Conservation (phyloP, 2,888 invertebrate genomes). For the Zygogramma bicolorata region DNA sequence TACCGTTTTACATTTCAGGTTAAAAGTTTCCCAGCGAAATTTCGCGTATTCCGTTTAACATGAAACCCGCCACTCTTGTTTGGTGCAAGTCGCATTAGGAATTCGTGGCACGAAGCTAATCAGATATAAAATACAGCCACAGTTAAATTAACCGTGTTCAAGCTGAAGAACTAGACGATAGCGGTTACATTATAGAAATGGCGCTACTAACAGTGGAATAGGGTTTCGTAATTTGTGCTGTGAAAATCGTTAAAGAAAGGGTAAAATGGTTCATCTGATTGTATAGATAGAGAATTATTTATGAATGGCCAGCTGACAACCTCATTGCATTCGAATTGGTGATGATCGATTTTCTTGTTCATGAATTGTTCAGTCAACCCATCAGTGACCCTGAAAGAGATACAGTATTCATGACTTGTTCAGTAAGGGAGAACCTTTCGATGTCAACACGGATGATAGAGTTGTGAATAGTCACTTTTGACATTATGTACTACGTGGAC, state of each 20-base stretch:
- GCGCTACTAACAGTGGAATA: slow-evolving; percentile 22
- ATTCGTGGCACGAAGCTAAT: slow-evolving; percentile 53
- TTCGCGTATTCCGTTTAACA: slow-evolving; percentile 37
- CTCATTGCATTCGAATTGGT: too few species aligned
- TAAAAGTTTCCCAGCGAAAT: slow-evolving; percentile 42
- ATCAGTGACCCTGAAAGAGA: too few species aligned
- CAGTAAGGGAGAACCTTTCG: too few species aligned
- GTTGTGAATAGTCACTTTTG: too few species aligned
- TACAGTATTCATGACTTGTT: too few species aligned
- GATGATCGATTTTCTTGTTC: too few species aligned
- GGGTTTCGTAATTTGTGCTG: background rate
- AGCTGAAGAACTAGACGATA: slow-evolving; percentile 53
- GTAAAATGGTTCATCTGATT: background rate
- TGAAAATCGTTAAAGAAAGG: background rate
- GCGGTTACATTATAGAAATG: slow-evolving; percentile 43
- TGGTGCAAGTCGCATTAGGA: slow-evolving; percentile 42
- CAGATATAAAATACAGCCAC: slow-evolving; percentile 53
- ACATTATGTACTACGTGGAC: too few species aligned
- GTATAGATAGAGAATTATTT: background rate
- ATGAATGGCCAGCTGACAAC: too few species aligned
- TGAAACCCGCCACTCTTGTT: slow-evolving; percentile 38
- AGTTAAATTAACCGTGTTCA: slow-evolving; percentile 52
- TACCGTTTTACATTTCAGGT: slow-evolving; percentile 43
- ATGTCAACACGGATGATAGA: too few species aligned
- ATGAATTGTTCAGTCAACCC: too few species aligned